Conservation (phyloP, 2,888 invertebrate genomes). For the Octodonta nipae region DNA sequence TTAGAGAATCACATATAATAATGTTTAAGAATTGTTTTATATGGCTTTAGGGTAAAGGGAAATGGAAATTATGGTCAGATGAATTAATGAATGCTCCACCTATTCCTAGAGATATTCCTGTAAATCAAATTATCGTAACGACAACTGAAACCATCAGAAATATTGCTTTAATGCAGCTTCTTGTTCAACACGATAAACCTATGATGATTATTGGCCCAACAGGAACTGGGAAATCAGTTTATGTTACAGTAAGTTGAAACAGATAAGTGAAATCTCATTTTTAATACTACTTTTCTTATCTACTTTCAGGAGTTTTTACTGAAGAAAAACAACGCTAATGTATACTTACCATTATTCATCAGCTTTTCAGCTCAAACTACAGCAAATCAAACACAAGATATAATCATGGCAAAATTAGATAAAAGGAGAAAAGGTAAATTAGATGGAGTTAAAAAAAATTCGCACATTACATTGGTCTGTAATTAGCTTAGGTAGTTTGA, state of each 20-base stretch:
- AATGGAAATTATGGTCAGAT: constrained; percentile 87
- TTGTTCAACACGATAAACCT: constrained; percentile 70
- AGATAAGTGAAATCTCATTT: too few species aligned
- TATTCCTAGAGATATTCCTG: constrained; percentile 77
- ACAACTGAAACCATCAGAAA: constrained; percentile 83
- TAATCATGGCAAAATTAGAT: constrained; percentile 87
- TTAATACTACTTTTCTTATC: neutral
- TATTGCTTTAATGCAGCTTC: constrained; percentile 60
- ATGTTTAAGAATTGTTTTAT: too few species aligned
- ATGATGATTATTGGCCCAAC: constrained; percentile 85
- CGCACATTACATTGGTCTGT: too few species aligned
- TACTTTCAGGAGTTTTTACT: constrained; percentile 58
- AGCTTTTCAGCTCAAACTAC: constrained; percentile 90
- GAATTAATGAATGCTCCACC: constrained; percentile 62
- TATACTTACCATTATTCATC: constrained; percentile 74
- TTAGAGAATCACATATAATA: too few species aligned
- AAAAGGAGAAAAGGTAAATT: constrained; percentile 68
- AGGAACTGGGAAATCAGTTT: constrained; percentile 88
- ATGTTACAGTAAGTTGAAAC: constrained; percentile 54
- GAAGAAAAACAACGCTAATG: constrained; percentile 61
- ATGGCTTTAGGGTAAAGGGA: constrained; percentile 72
- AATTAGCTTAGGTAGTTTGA: too few species aligned
- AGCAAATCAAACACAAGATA: constrained; percentile 86
- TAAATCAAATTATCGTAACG: constrained; percentile 88
- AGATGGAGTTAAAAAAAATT: too few species aligned